Evolutionary conservation across 37 sponge, comb jelly and placozoan genomes (phyloP).

Genomic region (Aplysina aerophoba): DNA sequence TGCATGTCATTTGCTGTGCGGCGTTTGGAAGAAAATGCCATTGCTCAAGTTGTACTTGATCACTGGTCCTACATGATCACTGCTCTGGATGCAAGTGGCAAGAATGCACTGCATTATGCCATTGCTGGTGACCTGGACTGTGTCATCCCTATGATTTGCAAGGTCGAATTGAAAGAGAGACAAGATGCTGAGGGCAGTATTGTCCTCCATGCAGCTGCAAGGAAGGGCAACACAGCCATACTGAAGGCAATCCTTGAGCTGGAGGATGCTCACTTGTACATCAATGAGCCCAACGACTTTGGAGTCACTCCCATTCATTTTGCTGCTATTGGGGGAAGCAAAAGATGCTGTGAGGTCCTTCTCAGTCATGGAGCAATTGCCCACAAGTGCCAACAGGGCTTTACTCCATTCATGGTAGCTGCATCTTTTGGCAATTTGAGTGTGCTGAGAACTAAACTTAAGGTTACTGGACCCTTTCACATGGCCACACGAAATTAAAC

Average conservation of each 20-base stretch:
- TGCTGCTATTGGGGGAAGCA: slow-evolving; percentile 61
- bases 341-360: slow-evolving; percentile 64
- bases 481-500: too few relatives aligned
- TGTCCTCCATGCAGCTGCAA: slow-evolving; percentile 71
- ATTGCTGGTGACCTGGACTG: slow-evolving; percentile 34
- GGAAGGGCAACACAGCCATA: slow-evolving; percentile 49
- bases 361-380: slow-evolving; percentile 82
- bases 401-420: slow-evolving; percentile 73
- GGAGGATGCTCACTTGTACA: slow-evolving; percentile 38
- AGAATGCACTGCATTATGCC: slow-evolving; percentile 68
- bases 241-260: slow-evolving; percentile 41
- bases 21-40: neutral
- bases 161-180: slow-evolving; percentile 25
- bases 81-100: slow-evolving; percentile 34
- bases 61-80: slow-evolving; percentile 4
- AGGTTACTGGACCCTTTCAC: too few relatives aligned
- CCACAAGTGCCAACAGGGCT: slow-evolving; percentile 63
- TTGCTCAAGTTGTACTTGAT: neutral
- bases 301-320: slow-evolving; percentile 84
- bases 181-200: slow-evolving; percentile 61
- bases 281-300: slow-evolving; percentile 70
- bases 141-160: slow-evolving; percentile 22
- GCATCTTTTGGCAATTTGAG: slow-evolving; percentile 47
- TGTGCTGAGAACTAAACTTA: too few relatives aligned
- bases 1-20: slow-evolving; percentile 18